These are phyloP conservation scores for Hippasteria phrygiana DNA, from an alignment of 53 echinoderm and acorn worm genomes.

Conservation along the genomic window DNA sequence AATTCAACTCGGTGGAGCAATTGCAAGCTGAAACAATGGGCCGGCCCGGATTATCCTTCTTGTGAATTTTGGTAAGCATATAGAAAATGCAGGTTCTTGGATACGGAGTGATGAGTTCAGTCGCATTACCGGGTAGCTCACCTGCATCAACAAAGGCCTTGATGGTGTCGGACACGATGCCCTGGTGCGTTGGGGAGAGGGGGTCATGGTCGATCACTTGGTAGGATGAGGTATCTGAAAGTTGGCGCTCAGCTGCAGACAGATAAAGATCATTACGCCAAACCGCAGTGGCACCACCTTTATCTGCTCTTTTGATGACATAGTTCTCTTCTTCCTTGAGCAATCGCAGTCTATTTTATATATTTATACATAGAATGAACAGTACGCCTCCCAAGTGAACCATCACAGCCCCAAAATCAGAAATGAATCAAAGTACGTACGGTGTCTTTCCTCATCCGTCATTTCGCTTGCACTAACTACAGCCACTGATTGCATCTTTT, in stretches of 20 bases:
- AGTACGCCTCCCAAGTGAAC: no score
- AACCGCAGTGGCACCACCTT: conserved; percentile 35
- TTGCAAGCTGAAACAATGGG: conserved; percentile 54
- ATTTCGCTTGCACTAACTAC: no score
- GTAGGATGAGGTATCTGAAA: background rate
- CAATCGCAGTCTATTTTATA: no score
- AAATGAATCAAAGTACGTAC: no score
- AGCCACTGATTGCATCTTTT: no score
- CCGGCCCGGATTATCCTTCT: conserved; percentile 19
- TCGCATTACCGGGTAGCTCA: conserved; percentile 2
- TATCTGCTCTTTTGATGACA: conserved; percentile 37
- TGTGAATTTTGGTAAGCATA: conserved; percentile 48
- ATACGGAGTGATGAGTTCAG: background rate
- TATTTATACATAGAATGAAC: no score
- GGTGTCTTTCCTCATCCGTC: no score
- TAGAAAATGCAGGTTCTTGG: conserved; percentile 8
- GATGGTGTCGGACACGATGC: background rate
- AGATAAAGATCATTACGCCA: conserved; percentile 11
- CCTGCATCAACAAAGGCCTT: background rate
- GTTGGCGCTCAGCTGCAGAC: conserved; percentile 25
- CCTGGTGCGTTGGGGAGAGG: conserved; percentile 1
- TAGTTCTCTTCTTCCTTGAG: background rate
- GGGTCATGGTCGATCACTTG: background rate
- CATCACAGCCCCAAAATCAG: no score
- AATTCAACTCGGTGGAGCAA: conserved; percentile 41